These are phyloP conservation scores for Zaprionus kolodkinae DNA, from an alignment of 1,140 invertebrate genomes.

Conservation along the genomic window DNA sequence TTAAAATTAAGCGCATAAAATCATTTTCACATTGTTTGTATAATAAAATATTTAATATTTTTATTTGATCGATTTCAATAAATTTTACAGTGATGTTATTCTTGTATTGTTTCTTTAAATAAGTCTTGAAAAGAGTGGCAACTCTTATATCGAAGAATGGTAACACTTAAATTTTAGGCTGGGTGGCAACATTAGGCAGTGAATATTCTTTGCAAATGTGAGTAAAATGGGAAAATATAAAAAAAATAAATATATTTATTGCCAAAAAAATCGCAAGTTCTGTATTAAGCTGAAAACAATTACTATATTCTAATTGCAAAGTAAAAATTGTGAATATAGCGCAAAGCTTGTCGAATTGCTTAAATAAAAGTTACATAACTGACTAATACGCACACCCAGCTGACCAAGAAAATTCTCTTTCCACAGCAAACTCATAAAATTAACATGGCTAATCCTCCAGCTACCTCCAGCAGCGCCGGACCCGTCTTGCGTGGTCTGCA, in stretches of 20 bases:
- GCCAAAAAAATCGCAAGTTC: not conserved
- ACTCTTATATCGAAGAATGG: not conserved
- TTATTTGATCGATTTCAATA: not conserved
- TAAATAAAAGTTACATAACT: slow-evolving; percentile 66
- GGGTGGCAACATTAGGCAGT: slow-evolving; percentile 29
- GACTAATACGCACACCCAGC: slow-evolving; percentile 1
- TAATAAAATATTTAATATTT: not conserved
- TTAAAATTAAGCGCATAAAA: not conserved
- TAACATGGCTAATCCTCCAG: slow-evolving; percentile 76
- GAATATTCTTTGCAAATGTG: slow-evolving; percentile 55
- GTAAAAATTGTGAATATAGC: not conserved
- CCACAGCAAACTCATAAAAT: slow-evolving; percentile 22
- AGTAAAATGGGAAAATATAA: slow-evolving; percentile 44
- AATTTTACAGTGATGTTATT: not conserved
- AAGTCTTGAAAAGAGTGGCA: slow-evolving; percentile 7
- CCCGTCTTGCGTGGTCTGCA: slow-evolving; percentile 81
- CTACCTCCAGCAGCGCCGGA: slow-evolving; percentile 67
- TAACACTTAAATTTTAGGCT: slow-evolving; percentile 5
- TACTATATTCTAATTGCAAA: not conserved
- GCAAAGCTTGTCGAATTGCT: not conserved
- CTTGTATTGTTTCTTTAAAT: not conserved
- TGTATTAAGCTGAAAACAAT: not conserved
- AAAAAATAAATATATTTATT: not conserved
- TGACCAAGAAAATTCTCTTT: slow-evolving; percentile 42
- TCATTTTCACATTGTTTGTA: not conserved